Evolutionary conservation across 2,888 invertebrate species (phyloP).

Genomic region (Bedellia somnulentella): DNA sequence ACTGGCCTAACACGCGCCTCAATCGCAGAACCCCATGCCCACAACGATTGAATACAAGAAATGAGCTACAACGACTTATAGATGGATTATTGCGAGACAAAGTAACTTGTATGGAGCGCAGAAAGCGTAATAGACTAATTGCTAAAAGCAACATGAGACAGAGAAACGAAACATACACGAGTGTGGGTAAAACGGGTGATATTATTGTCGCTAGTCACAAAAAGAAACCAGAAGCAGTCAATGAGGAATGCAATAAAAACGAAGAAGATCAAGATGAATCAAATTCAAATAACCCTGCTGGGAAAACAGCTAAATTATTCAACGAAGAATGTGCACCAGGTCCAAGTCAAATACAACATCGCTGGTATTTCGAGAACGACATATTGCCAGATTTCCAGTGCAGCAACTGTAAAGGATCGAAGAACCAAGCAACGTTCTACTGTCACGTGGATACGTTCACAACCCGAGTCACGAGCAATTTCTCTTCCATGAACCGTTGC

Average conservation of each 20-base stretch:
- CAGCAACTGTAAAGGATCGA: too few species aligned
- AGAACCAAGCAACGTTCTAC: too few species aligned
- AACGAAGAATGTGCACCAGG: conserved; percentile 33
- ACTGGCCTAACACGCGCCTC: conserved; percentile 45
- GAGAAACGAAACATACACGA: conserved; percentile 34
- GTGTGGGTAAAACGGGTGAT: conserved; percentile 47
- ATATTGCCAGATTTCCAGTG: too few species aligned
- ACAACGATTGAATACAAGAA: conserved; percentile 21
- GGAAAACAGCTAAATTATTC: conserved; percentile 19
- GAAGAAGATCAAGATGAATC: neutral
- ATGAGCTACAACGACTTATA: conserved; percentile 44
- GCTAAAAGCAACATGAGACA: conserved; percentile 47
- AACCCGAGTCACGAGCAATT: too few species aligned
- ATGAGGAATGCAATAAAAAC: too few species aligned
- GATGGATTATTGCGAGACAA: conserved; percentile 43
- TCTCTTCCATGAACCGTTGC: too few species aligned
- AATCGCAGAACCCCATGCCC: conserved; percentile 30
- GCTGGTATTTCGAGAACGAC: too few species aligned
- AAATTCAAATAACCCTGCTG: conserved; percentile 15
- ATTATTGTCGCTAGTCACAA: conserved; percentile 52
- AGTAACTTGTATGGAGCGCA: conserved; percentile 43
- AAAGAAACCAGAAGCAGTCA: conserved; percentile 18
- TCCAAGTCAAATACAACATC: conserved; percentile 34
- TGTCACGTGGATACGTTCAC: too few species aligned
- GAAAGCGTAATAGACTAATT: conserved; percentile 47